Percentiles rank a stretch among this genome's conserved stretches.
These are phyloP conservation scores for Cecropterus lyciades DNA, from an alignment of 1,140 invertebrate species.

Conservation along the genomic window DNA sequence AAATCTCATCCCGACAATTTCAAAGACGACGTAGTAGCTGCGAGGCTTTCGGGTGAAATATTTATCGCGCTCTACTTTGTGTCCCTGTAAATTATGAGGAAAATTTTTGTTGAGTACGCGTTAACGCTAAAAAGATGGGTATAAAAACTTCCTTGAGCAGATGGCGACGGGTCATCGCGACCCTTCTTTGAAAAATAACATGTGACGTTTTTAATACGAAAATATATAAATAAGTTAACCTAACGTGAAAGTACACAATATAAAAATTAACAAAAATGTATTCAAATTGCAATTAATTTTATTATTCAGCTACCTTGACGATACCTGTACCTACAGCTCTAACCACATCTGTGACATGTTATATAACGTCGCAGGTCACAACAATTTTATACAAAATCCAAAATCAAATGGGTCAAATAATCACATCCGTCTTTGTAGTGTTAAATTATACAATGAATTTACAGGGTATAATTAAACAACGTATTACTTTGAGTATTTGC, in stretches of 20 bases:
- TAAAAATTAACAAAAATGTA: too few species aligned
- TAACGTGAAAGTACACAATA: too few species aligned
- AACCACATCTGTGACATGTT: too few species aligned
- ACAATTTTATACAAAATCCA: too few species aligned
- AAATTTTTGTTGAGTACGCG: constrained; percentile 27
- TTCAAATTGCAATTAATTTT: too few species aligned
- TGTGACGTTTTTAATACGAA: too few species aligned
- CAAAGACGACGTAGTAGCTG: constrained; percentile 25
- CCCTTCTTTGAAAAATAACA: background rate
- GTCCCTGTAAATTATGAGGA: constrained; percentile 31
- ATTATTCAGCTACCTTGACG: too few species aligned
- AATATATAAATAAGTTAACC: too few species aligned
- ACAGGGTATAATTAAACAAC: background rate
- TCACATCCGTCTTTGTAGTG: background rate
- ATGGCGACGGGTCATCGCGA: background rate
- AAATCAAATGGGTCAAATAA: background rate
- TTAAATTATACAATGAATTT: constrained; percentile 15
- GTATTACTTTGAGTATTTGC: constrained; percentile 18
- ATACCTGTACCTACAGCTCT: too few species aligned
- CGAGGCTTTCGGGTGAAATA: constrained; percentile 32
- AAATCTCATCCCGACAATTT: constrained; percentile 40
- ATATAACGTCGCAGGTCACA: too few species aligned
- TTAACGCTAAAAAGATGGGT: constrained; percentile 5
- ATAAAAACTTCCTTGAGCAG: background rate
- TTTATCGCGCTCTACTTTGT: constrained; percentile 33